Percentiles rank a stretch among this genome's conserved stretches.
These are phyloP conservation scores for Hypotaenidia okinawae DNA, from an alignment of 2,797 vertebrate genomes.

Conservation along the genomic window DNA sequence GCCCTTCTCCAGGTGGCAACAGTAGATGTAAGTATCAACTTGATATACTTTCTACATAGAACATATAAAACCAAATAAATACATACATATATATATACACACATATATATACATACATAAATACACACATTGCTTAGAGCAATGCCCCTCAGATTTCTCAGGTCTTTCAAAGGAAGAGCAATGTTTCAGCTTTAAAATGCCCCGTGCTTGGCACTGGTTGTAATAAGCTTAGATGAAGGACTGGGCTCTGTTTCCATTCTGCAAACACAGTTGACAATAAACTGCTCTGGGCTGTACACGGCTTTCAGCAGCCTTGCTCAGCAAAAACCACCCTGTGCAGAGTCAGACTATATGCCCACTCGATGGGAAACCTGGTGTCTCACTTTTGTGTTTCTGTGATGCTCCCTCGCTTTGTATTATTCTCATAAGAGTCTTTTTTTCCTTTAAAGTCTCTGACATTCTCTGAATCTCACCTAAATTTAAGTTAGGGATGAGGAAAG, in stretches of 20 bases:
- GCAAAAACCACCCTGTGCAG: neutral
- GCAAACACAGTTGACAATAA: constrained; percentile 6
- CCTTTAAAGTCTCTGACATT: neutral
- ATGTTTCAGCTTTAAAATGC: neutral
- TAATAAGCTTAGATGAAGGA: neutral
- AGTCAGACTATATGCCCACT: neutral
- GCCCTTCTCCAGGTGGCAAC: neutral
- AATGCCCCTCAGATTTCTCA: neutral
- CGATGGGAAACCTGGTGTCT: neutral
- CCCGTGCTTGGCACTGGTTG: neutral
- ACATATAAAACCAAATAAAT: neutral
- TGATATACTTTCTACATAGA: neutral
- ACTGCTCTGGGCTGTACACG: neutral
- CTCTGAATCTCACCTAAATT: neutral
- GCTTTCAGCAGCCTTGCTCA: constrained; percentile 26
- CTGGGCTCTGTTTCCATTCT: neutral
- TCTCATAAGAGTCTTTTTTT: neutral
- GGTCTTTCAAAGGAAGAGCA: neutral
- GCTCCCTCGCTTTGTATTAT: neutral
- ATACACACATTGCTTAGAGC: neutral
- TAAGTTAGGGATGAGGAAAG: neutral
- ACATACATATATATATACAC: neutral
- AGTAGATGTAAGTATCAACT: neutral
- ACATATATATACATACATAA: neutral
- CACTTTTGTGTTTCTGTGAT: neutral